Percentiles rank a stretch among this genome's conserved stretches.
Conservation (phyloP, 2,113 vertebrate species). For the Triplophysa dalaica region DNA sequence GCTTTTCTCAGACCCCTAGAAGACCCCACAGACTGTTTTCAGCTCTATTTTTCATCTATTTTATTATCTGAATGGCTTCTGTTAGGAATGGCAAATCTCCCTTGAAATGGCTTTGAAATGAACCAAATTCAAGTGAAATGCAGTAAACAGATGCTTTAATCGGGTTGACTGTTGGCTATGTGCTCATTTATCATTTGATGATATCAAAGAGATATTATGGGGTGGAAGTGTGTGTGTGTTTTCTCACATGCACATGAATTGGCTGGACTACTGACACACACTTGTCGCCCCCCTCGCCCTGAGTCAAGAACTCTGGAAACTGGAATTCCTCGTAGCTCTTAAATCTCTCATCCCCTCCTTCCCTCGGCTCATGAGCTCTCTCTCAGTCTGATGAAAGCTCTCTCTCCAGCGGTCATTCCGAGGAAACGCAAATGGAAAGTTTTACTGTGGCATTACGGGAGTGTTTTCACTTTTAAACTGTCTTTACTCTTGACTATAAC, state of each 20-base stretch:
- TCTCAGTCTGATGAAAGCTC: not conserved
- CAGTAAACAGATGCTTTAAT: not conserved
- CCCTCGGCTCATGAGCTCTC: not conserved
- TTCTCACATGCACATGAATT: constrained; percentile 6
- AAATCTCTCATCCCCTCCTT: constrained; percentile 30
- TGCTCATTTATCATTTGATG: not conserved
- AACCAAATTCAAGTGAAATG: not conserved
- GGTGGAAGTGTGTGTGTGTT: not conserved
- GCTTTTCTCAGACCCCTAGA: too few relatives aligned
- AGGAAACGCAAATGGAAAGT: constrained; percentile 43
- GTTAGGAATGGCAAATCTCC: too few relatives aligned
- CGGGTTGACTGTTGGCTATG: not conserved
- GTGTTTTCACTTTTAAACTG: constrained; percentile 25
- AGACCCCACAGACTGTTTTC: too few relatives aligned
- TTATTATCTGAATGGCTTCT: too few relatives aligned
- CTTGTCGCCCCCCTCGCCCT: not conserved
- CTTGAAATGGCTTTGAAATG: too few relatives aligned
- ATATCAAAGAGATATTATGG: not conserved
- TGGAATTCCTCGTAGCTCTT: constrained; percentile 24
- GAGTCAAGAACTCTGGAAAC: constrained; percentile 30
- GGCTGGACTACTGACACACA: not conserved
- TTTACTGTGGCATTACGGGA: constrained; percentile 29
- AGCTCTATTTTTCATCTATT: too few relatives aligned
- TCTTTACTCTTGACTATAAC: constrained; percentile 22
- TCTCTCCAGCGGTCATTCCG: constrained; percentile 27